Percentiles rank a stretch among this genome's conserved stretches.
Evolutionary conservation across 2,888 invertebrate genomes (phyloP).

Genomic region (Nymphalis polychloros): DNA sequence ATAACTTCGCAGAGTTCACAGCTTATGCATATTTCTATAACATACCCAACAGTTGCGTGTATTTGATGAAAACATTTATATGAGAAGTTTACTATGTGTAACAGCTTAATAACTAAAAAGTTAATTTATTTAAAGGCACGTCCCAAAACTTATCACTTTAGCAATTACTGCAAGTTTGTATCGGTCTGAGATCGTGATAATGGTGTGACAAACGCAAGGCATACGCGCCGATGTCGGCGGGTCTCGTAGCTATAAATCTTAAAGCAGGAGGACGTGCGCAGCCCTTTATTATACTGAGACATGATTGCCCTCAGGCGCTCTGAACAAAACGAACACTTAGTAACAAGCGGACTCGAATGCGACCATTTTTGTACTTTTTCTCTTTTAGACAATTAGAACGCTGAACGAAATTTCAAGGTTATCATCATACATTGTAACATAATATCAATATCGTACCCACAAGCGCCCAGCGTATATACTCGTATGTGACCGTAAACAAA

Average conservation of each 20-base stretch:
- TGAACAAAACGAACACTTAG: slow-evolving; percentile 72
- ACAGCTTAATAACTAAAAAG: neutral
- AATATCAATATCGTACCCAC: slow-evolving; percentile 11
- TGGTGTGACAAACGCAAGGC: slow-evolving; percentile 72
- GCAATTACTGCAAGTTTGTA: slow-evolving; percentile 57
- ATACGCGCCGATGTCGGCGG: slow-evolving; percentile 60
- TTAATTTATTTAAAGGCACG: slow-evolving; percentile 42
- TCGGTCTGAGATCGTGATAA: slow-evolving; percentile 56
- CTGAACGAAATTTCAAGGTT: slow-evolving; percentile 28
- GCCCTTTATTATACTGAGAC: slow-evolving; percentile 78
- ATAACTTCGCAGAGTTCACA: slow-evolving; percentile 44
- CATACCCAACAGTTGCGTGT: neutral
- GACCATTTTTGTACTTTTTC: slow-evolving; percentile 50
- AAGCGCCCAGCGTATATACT: slow-evolving; percentile 39
- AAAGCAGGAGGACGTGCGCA: slow-evolving; percentile 68
- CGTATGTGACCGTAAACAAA: slow-evolving; percentile 50
- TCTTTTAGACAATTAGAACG: slow-evolving; percentile 34
- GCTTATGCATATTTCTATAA: neutral
- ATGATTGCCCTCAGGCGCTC: slow-evolving; percentile 78
- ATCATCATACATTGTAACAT: slow-evolving; percentile 26
- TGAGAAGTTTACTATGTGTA: neutral
- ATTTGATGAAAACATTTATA: neutral
- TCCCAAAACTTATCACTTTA: slow-evolving; percentile 40
- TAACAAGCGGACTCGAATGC: slow-evolving; percentile 55
- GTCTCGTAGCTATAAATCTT: slow-evolving; percentile 69